Base-by-base conservation (phyloP, 2,888 invertebrate species). In the Agrochola macilenta region DNA sequence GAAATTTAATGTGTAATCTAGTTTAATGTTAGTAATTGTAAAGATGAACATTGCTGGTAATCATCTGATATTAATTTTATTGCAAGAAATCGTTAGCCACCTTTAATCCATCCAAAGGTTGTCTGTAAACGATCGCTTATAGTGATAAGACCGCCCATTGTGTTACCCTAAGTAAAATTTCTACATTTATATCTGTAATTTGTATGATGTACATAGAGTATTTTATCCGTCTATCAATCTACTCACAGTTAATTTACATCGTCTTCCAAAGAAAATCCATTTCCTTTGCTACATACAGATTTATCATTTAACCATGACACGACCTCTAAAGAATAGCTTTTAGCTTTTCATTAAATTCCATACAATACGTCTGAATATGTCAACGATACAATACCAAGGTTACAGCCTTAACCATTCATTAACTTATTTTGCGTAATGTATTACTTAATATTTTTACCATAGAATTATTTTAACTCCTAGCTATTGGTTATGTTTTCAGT, bases 361-460 rank as follows among this genome's bases (percentile, higher is more conserved):
- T 70, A 68, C 76, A 74, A 74, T 43, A 30, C 12, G 11, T 54
- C 46, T 35, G 63, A 60, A 49, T 39, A 46, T 58, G 58, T 58
- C 49, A 52, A 60, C 17, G 17, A 26, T 30, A 80, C 43, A 79
- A 74, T 72, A 57, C 7, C 46, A 61, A 69, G 74, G 74, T 73
- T 12, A 17, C n/a, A 30, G 11, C 23, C 35, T 30, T 17, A 17
- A 46, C 17, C 60, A 60, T 81, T 66, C 8, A 61, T 61, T 46
- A 46, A 46, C 0, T 30, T 8, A 30, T 75, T 61, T 63, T 63
- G 30, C 26, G 14, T 61, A 73, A 81, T 35, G 17, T 43, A 35
- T 49, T 52, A 60, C 46, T 26, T 46, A 23, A 63, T n/a, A 54
- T 39, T 78, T 79, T 69, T 30, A n/a, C 5, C 46, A 23, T 17